Evolutionary conservation across 2,888 invertebrate species (phyloP).

Genomic region (Callyntrura sp.): DNA sequence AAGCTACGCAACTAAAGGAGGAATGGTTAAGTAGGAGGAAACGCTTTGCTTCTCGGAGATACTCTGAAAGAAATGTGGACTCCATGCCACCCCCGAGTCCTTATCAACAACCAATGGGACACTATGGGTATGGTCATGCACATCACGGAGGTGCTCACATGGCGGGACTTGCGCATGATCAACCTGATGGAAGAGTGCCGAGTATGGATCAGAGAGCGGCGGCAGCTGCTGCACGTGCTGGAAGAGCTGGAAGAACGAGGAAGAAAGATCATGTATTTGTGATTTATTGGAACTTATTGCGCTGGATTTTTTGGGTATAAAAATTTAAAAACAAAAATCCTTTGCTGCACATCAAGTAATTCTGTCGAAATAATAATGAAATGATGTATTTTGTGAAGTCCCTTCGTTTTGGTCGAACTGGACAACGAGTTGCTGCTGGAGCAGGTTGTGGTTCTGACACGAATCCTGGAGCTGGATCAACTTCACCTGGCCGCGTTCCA

Average conservation of each 20-base stretch:
- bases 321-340: not conserved
- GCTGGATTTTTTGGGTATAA: slow-evolving; percentile 84
- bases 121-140: slow-evolving; percentile 76
- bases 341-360: too few relatives aligned
- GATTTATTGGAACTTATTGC: slow-evolving; percentile 83
- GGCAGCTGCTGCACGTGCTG: slow-evolving; percentile 66
- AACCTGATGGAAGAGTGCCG: slow-evolving; percentile 80
- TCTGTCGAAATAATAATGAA: not conserved
- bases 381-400: slow-evolving; percentile 74
- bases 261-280: slow-evolving; percentile 84
- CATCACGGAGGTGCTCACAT: slow-evolving; percentile 69
- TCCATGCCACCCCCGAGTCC: slow-evolving; percentile 84
- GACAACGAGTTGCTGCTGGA: slow-evolving; percentile 83
- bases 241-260: slow-evolving; percentile 81
- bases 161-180: slow-evolving; percentile 74
- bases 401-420: slow-evolving; percentile 83
- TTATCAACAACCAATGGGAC: slow-evolving; percentile 81
- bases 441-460: slow-evolving; percentile 84
- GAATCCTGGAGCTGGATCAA: slow-evolving; percentile 79
- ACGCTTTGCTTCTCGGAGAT: slow-evolving; percentile 82
- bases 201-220: slow-evolving; percentile 79
- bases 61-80: slow-evolving; percentile 83
- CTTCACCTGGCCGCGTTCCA: slow-evolving; percentile 82
- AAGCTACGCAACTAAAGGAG: slow-evolving; percentile 81
- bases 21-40: slow-evolving; percentile 83